A percentile compares a stretch with the other conserved stretches of the same genome.
phyloP scores from a whole-genome alignment of 2,888 invertebrate species.

The Archaeoteleia sp. region DNA sequence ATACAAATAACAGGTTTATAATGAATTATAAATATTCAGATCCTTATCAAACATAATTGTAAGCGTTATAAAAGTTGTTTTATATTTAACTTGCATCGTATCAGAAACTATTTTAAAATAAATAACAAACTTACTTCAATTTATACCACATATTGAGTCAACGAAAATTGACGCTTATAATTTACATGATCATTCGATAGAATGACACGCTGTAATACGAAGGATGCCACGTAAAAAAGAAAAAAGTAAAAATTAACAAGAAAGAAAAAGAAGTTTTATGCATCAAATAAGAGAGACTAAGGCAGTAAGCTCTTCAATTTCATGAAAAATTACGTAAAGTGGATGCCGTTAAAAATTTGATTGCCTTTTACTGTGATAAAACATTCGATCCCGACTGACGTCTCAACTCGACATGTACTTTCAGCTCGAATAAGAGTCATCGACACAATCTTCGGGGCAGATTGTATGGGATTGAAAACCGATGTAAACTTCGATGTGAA shows the following conservation, averaged over 20 bases:
- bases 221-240: no score
- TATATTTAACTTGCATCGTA: no score
- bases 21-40: no score
- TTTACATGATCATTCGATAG: no score
- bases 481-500: constrained; percentile 12
- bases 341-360: constrained; percentile 9
- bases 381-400: constrained; percentile 9
- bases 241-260: neutral
- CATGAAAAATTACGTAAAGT: constrained; percentile 12
- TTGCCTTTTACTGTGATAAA: constrained; percentile 14
- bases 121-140: no score
- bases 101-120: no score
- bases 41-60: no score
- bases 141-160: no score
- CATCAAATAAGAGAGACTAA: neutral
- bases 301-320: constrained; percentile 7
- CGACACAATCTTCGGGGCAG: constrained; percentile 9
- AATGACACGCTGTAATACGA: no score
- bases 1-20: no score
- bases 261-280: neutral
- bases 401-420: neutral
- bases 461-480: constrained; percentile 13
- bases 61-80: no score
- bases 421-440: constrained; percentile 5
- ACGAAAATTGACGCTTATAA: no score